Evolutionary conservation across 2,797 vertebrate species (phyloP).

Genomic region (Tamandua tetradactyla): DNA sequence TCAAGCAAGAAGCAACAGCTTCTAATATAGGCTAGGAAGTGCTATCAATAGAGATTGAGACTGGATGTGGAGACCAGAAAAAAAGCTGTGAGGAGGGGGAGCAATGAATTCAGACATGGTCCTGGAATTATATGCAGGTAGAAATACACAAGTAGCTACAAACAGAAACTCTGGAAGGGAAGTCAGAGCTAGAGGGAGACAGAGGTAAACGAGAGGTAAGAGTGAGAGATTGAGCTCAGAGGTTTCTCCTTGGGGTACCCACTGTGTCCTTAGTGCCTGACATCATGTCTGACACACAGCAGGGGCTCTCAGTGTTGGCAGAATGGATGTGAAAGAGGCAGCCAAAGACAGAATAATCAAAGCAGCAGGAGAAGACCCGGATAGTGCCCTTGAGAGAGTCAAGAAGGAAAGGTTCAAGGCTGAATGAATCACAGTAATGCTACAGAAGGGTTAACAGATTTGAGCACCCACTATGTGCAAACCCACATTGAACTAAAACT

Average conservation of each 20-base stretch:
- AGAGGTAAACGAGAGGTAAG: not conserved
- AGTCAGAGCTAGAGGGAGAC: not conserved
- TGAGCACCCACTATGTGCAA: not conserved
- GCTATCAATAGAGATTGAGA: not conserved
- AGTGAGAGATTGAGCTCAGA: not conserved
- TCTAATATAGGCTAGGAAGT: not conserved
- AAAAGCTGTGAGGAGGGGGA: not conserved
- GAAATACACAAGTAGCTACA: not conserved
- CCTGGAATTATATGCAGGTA: not conserved
- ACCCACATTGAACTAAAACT: conserved; percentile 12
- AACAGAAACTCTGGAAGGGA: not conserved
- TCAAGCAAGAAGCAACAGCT: not conserved
- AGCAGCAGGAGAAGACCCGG: not conserved
- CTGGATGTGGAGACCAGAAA: not conserved
- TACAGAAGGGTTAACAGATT: not conserved
- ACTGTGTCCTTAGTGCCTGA: not conserved
- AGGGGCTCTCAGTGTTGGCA: not conserved
- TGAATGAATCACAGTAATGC: not conserved
- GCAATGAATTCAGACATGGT: not conserved
- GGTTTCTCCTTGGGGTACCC: not conserved
- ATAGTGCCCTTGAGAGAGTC: not conserved
- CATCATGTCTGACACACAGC: not conserved
- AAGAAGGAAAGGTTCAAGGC: not conserved
- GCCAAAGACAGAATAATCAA: not conserved
- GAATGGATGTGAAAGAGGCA: not conserved